A percentile compares a stretch with the other conserved stretches of the same genome.
Conservation (phyloP, 2,797 vertebrate genomes). For the Poeciliopsis turneri region DNA sequence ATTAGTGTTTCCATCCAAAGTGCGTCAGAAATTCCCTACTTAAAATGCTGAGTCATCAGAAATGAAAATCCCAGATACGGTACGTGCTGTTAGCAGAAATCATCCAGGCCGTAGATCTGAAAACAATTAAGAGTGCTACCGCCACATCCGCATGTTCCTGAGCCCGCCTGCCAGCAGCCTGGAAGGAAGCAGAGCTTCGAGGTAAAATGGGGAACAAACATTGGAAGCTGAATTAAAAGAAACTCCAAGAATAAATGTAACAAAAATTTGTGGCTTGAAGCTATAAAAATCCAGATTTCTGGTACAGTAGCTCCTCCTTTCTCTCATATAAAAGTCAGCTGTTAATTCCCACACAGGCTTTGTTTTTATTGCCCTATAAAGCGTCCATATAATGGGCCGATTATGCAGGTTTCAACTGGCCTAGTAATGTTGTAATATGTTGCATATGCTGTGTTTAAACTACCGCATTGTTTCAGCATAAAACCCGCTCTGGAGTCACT, state of each 20-base stretch:
- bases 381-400: constrained; percentile 25
- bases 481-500: constrained; percentile 22
- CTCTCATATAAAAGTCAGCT: not conserved
- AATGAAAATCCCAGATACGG: constrained; percentile 12
- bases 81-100: constrained; percentile 7
- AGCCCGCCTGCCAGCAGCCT: constrained; percentile 32
- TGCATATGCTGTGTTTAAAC: constrained; percentile 18
- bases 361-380: constrained; percentile 45
- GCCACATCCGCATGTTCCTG: constrained; percentile 72
- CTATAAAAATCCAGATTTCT: constrained; percentile 12
- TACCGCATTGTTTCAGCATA: constrained; percentile 6
- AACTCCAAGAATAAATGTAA: constrained; percentile 3
- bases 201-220: not conserved
- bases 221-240: not conserved
- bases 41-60: not conserved
- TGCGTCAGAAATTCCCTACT: not conserved
- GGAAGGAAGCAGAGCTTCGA: not conserved
- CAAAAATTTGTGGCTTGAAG: constrained; percentile 4
- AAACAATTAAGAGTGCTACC: constrained; percentile 74
- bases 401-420: constrained; percentile 32
- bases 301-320: constrained; percentile 22
- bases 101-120: constrained; percentile 61
- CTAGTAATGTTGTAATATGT: constrained; percentile 25
- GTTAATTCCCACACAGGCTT: constrained; percentile 25
- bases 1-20: not conserved